Evolutionary conservation across 2,113 vertebrate species (phyloP).

Genomic region (Acanthisitta chloris): DNA sequence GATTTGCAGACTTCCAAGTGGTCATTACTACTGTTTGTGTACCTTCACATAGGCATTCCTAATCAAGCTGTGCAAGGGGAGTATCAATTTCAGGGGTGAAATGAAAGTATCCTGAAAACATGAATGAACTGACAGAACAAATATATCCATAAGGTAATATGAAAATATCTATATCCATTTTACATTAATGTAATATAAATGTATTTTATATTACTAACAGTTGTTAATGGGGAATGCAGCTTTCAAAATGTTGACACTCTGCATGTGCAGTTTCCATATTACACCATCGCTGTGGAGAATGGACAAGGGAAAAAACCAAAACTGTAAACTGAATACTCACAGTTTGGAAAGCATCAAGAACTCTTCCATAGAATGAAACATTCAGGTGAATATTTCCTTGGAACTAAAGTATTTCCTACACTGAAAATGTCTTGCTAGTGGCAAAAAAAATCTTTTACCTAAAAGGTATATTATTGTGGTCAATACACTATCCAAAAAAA

Average conservation of each 20-base stretch:
- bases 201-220: not conserved
- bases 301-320: not conserved
- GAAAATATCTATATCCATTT: not conserved
- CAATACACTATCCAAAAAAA: not conserved
- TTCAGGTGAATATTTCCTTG: not conserved
- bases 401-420: not conserved
- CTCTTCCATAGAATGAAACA: not conserved
- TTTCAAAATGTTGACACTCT: not conserved
- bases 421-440: not conserved
- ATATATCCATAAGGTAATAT: not conserved
- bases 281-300: not conserved
- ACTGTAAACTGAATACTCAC: not conserved
- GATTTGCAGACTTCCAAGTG: not conserved
- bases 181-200: not conserved
- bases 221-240: not conserved
- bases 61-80: not conserved
- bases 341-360: not conserved
- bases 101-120: not conserved
- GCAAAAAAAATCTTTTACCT: not conserved
- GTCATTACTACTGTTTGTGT: not conserved
- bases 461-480: not conserved
- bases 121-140: not conserved
- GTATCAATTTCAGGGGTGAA: not conserved
- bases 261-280: not conserved
- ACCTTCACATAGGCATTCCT: not conserved